Evolutionary conservation across 1,140 invertebrate genomes (phyloP), one percentile per base, ranked within the genome.

Genomic region (Plodia interpunctella): DNA sequence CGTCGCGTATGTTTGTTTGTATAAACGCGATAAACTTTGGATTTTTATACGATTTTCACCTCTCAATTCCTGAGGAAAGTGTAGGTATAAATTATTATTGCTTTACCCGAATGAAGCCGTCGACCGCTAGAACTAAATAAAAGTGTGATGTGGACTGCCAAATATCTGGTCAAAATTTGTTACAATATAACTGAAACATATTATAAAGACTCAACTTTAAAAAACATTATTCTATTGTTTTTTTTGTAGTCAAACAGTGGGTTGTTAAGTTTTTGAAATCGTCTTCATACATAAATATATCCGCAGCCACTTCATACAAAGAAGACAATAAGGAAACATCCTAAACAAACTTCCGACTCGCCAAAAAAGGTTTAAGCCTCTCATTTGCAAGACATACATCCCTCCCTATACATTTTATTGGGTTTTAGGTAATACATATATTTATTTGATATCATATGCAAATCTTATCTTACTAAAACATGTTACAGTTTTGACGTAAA

Each of bases 261-360:
- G 5, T 59, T 59, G 32, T 9, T n/a, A 52, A 59, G 49, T 59
- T 59, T 38, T 38, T 28, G 3, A 11, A 49, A 59, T 52, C 50
- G 49, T 53, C 49, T 59, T 52, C 18, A 59, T 59, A 53, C 51
- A 50, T 44, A 44, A 17, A 44, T 53, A 59, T 52, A 49, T 52
- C 32, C 17, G 9, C 1, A 35, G 53, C 57, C 57, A 52, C 57
- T 59, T 52, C 18, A 21, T 59, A 52, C 49, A 52, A 53, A 53
- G 13, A 35, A 2, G 32, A 49, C 35, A 38, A 15, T 30, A 21
- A 53, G 19, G 51, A 53, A n/a, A 51, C 49, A 51, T 18, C 55
- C 55, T 56, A 56, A 56, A 49, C 20, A 56, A 56, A 56, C 55
- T 19, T 15, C 8, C n/a, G 50, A 25, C 20, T 28, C 5, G 8